Evolutionary conservation across 2,888 invertebrate species (phyloP), one percentile per base, ranked within the genome.

Genomic region (Xestoiulus laeticollis): DNA sequence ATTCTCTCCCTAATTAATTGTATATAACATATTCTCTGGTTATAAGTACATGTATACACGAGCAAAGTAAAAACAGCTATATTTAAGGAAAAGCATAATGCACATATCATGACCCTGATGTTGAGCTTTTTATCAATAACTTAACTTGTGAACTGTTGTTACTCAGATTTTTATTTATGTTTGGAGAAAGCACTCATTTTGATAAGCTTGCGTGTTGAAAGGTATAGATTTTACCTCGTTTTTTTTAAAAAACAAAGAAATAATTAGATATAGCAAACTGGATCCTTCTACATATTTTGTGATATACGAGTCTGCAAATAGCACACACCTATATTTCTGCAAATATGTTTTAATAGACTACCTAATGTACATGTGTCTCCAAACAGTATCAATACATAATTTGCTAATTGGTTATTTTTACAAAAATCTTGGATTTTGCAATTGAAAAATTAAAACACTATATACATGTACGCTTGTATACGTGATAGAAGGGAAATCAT

Each of bases 11-110:
- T 84, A 84, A 33, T 84, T 84, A n/a, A 84, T 84, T 84, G 84
- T 84, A 84, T 84, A 84, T 84, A 84, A 84, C 16, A 84, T 84
- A 43, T 84, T 84, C 68, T 19, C 68, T 68, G 26, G 68, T 68
- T 68, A 22, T 22, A 68, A 26, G 68, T n/a, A n/a, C n/a, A n/a
- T n/a, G n/a, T 68, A 68, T 26, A 68, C 53, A 26, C 68, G 68
- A 68, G 68, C 68, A 68, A 59, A 59, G 53, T n/a, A 59, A n/a
- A n/a, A 26, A 22, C 68, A 68, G 68, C 68, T 68, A 68, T 59
- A 68, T 68, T 68, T 22, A 68, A 68, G 68, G 68, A 26, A 68
- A 68, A 68, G 68, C 68, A 68, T 68, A 68, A 68, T 68, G 68
- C 68, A 68, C 68, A 68, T 68, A 68, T 68, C 68, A 68, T 68